A percentile compares a stretch with the other conserved stretches of the same genome.
Evolutionary conservation across 2,113 vertebrate species (phyloP).

Genomic region (Bubo bubo): DNA sequence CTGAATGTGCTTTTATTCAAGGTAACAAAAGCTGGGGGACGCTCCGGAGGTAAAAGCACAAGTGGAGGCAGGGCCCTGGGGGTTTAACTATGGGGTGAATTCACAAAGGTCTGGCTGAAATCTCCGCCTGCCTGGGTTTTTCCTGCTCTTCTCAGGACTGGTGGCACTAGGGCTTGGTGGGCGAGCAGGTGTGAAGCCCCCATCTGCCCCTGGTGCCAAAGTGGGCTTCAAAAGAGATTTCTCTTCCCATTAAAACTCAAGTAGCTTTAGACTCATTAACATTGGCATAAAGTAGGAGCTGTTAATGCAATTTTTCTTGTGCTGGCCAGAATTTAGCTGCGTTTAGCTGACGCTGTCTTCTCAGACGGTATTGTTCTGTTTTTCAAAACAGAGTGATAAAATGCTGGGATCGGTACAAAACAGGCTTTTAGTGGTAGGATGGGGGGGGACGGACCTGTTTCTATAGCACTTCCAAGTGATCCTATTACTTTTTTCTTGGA

Average conservation of each 20-base stretch:
- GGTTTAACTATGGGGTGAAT: neutral
- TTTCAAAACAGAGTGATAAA: neutral
- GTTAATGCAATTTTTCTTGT: neutral
- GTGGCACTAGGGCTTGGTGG: fast-evolving
- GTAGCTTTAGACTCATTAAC: neutral
- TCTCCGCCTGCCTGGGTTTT: neutral
- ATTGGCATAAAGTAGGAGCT: neutral
- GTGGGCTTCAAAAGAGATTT: neutral
- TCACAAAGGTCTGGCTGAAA: neutral
- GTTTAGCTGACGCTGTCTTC: conserved; percentile 4
- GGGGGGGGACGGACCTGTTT: neutral
- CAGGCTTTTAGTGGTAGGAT: neutral
- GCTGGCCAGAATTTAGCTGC: neutral
- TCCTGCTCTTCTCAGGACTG: neutral
- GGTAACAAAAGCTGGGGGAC: conserved; percentile 47
- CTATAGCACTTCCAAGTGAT: neutral
- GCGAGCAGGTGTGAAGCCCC: neutral
- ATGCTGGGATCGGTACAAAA: neutral
- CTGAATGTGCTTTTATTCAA: conserved; percentile 26
- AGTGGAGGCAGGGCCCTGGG: neutral
- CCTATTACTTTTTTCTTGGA: neutral
- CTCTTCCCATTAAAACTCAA: neutral
- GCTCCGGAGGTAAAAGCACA: neutral
- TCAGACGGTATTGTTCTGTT: neutral
- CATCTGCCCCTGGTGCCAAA: neutral